Percentiles rank a stretch among this genome's conserved stretches.
Conservation (phyloP, 1,140 invertebrate genomes). For the Drosophila sulfurigaster region DNA sequence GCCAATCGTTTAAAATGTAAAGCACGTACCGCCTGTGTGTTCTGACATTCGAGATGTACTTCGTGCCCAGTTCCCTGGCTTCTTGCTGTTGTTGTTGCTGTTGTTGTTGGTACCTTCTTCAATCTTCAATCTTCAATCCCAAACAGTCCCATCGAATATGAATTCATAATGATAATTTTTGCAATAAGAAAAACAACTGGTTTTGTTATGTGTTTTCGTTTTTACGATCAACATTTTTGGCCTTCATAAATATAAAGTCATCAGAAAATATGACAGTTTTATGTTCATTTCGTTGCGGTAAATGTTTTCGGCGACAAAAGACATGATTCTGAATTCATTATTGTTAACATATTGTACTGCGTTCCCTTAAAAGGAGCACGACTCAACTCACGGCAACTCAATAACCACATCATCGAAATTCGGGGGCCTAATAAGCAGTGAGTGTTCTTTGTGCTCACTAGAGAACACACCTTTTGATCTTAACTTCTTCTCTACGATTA, state of each 20-base stretch:
- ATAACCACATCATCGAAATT: conserved; percentile 7
- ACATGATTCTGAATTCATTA: conserved; percentile 79
- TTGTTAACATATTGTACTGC: conserved; percentile 67
- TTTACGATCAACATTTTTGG: conserved; percentile 76
- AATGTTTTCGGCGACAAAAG: conserved; percentile 81
- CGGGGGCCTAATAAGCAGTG: conserved; percentile 1
- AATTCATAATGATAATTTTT: conserved; percentile 75
- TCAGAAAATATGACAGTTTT: conserved; percentile 83
- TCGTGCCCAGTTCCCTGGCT: background rate
- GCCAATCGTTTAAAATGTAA: conserved; percentile 80
- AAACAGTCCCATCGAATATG: conserved; percentile 58
- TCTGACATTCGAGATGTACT: conserved; percentile 59
- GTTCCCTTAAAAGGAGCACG: conserved; percentile 39
- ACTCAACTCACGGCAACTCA: conserved; percentile 1
- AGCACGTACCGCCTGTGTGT: conserved; percentile 84
- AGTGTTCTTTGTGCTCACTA: background rate
- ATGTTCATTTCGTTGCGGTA: conserved; percentile 80
- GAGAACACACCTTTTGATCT: background rate
- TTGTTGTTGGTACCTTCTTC: background rate
- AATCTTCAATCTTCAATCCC: conserved; percentile 21
- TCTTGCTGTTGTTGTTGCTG: no score
- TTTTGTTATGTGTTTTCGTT: conserved; percentile 39
- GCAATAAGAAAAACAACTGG: conserved; percentile 61
- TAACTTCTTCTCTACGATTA: background rate
- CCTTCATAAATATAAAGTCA: conserved; percentile 84